Base-by-base conservation (phyloP, 2,888 invertebrate genomes). In the Microchrysa polita region DNA sequence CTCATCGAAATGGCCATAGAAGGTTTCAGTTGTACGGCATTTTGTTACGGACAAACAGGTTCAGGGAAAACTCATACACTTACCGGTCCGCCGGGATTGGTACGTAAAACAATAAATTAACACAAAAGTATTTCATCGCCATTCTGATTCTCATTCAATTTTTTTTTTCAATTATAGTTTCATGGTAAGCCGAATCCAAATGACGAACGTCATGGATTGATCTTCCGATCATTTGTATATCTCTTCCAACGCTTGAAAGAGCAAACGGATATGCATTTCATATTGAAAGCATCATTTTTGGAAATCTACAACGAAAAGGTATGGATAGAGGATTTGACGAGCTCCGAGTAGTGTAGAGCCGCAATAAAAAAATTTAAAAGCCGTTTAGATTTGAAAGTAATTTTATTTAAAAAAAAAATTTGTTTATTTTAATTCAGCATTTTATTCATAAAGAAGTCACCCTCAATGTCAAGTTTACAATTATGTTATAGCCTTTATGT, bases 251-350 rank as follows among this genome's bases (percentile, higher is more conserved):
- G 93, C 79, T 90, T 97, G 77, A 91, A 91, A 80, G 90, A 92
- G 79, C 88, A 90, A 75, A 90, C 92, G 10, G 92, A 92, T 76
- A 89, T 90, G 77, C 91, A 94, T 83, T 96, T 93, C 82, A 89
- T 95, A 73, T 87, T 97, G 71, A 94, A 94, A 82, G 96, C 97
- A 5, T 97, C 97, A 75, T 97, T 96, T 85, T 87, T 97, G 80
- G 97, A 97, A 87, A 96, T 97, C 78, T 97, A 97, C 85, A 97
- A 97, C 83, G 97, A 97, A 87, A 96, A 97, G 90, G 97, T 96
- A n/a, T n/a, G n/a, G n/a, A n/a, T n/a, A n/a, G n/a, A n/a, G n/a
- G n/a, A n/a, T n/a, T n/a, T n/a, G n/a, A n/a, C n/a, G 16, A 48
- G 48, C 27, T 2, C 27, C 7, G 27, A 5, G 27, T 34, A 34